A percentile compares a stretch with the other conserved stretches of the same genome.
Evolutionary conservation across 2,113 vertebrate species (phyloP).

Genomic region (Spermophilus dauricus): DNA sequence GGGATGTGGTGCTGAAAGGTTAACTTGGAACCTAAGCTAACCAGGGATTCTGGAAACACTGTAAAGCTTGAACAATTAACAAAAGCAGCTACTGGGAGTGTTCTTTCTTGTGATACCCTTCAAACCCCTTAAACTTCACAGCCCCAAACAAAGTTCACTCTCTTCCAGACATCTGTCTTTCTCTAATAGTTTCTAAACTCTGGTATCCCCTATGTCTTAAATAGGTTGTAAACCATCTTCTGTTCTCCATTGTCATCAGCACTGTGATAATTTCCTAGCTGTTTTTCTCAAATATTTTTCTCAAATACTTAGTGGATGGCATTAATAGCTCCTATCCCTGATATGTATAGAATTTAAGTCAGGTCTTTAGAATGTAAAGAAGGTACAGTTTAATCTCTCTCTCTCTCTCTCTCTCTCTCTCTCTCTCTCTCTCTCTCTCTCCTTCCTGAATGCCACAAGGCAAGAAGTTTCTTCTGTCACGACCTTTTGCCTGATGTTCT

Average conservation of each 20-base stretch:
- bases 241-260: background rate
- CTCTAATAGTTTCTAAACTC: background rate
- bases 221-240: constrained; percentile 3
- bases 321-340: background rate
- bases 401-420: too few species aligned
- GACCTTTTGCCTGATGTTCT: background rate
- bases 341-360: constrained; percentile 20
- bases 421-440: too few species aligned
- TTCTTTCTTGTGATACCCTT: background rate
- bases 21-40: background rate
- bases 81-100: background rate
- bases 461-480: background rate
- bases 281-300: background rate
- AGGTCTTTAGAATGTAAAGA: background rate
- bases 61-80: background rate
- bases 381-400: background rate
- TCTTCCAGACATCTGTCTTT: background rate
- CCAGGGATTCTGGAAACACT: background rate
- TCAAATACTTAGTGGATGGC: background rate
- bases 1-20: constrained; percentile 20
- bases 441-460: background rate
- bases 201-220: background rate
- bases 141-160: constrained; percentile 5
- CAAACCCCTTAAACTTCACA: background rate
- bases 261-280: constrained; percentile 21